Base-by-base conservation (phyloP, 2,797 vertebrate species). In the Eulemur mongoz region DNA sequence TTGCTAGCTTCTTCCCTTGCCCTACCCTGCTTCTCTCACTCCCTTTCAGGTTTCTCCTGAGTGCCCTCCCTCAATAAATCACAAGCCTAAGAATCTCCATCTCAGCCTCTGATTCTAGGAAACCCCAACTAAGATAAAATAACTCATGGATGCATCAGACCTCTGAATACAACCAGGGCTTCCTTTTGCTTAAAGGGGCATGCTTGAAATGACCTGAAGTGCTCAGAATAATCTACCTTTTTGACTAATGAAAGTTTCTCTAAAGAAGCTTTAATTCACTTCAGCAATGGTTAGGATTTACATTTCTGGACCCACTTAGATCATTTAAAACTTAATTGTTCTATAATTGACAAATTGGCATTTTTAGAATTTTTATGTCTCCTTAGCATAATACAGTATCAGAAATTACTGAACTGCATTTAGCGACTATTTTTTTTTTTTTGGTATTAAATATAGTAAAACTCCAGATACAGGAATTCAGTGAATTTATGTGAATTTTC, bases 321-420 rank as follows among this genome's bases (percentile, higher is more conserved):
- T 81, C 87, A 85, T 67, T 93, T 83, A 38, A 70, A 90, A 88
- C 59, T 84, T 97, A 96, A 81, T 96, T 98, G 93, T 75, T 70
- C 76, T 96, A 5, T 82, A 95, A 97, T 83, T 65, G 80, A 94
- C 92, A 96, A 98, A 35, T 96, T 3, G 35, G 8, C 43, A 84
- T 96, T 94, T 94, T 96, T 84, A 0, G 20, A 93, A 27, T 84
- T 81, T 63, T 69, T 76, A 0, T 59, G 20, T 93, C 85, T 98
- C 86, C 30, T 96, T n/a, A 3, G 84, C 79, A 95, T 91, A 80
- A 30, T 7, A 4, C 88, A 84, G 89, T 95, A 91, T 91, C 79
- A 70, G 8, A 14, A 89, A 48, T 88, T 93, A 67, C 32, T 89
- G 69, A 97, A 50, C 95, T 96, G 80, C 57, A 97, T 91, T 94